phyloP scores from a whole-genome alignment of 2,113 vertebrate genomes.

The Mixornis gularis region DNA sequence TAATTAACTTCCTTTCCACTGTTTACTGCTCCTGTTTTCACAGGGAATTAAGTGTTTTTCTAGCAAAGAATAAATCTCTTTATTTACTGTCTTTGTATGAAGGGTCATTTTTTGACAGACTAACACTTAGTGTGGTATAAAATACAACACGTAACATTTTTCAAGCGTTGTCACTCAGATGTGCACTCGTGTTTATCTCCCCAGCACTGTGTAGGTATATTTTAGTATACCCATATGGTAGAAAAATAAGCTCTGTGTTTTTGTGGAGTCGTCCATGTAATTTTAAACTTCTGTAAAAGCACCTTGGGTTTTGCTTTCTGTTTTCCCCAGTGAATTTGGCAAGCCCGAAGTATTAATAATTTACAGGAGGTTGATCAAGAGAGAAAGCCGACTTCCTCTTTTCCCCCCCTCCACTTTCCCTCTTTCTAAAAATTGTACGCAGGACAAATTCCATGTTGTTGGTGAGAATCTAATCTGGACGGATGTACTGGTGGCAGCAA shows the following conservation, averaged over 20 bases:
- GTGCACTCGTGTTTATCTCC: not conserved
- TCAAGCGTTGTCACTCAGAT: not conserved
- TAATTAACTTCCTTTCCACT: constrained; percentile 60
- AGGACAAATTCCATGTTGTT: not conserved
- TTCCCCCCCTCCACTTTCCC: not conserved
- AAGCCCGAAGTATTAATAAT: not conserved
- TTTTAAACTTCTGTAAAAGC: not conserved
- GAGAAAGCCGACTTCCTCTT: not conserved
- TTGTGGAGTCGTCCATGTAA: not conserved
- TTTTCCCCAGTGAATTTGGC: not conserved
- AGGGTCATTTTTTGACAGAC: not conserved
- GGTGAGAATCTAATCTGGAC: not conserved
- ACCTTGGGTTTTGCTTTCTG: not conserved
- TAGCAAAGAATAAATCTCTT: not conserved
- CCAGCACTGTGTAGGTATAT: not conserved
- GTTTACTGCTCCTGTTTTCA: constrained; percentile 42
- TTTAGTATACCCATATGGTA: not conserved
- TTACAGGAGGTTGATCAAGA: not conserved
- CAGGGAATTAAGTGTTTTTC: constrained; percentile 9
- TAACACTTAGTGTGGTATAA: not conserved
- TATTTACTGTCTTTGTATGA: not conserved
- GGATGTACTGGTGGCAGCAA: not conserved
- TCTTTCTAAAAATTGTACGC: not conserved
- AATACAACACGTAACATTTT: not conserved
- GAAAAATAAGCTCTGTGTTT: not conserved